Evolutionary conservation across 2,888 invertebrate species (phyloP), one percentile per base, ranked within the genome.

Genomic region (Rhimphoctona megacephalus): DNA sequence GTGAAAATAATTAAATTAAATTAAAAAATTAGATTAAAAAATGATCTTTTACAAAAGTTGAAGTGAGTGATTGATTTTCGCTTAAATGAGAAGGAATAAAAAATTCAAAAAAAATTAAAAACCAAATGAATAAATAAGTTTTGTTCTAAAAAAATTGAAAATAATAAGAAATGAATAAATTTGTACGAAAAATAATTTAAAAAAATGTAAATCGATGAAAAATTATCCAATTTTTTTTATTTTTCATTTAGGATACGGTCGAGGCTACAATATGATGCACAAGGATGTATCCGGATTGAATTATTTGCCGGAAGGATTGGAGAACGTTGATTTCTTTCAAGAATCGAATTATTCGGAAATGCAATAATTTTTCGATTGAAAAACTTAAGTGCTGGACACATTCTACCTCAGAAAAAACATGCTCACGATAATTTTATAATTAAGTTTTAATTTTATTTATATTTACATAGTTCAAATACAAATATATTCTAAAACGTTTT

Each of bases 281-380:
- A 95, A 95, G 90, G 95, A 96, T 46, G 94, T 95, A 69, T 96
- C 96, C 7, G 95, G 95, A 73, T 93, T 96, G 22, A 94, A 94
- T 54, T 97, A 96, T 91, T 95, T 97, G 96, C 97, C 97, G 9
- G 96, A 96, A 89, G 97, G 96, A 87, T 93, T 97, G 91, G 96
- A 96, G 92, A 90, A 96, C 91, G 92, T 95, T 0, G 94, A 96
- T 91, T 97, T 96, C 92, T 97, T 97, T 86, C 81, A 91, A 43
- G 78, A 81, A 72, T 11, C 86, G 9, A 19, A 52, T 79, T 69
- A 69, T 43, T 52, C 49, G 39, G 70, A 46, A 49, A 54, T 22
- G 43, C 77, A 87, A 66, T 25, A 83, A 52, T 25, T 87, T 77
- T 77, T 49, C 30, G 76, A 52, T 49, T 30, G 66, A 46, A 25